phyloP scores from a whole-genome alignment of 1,140 invertebrate genomes.

The Drosophila virilis region DNA sequence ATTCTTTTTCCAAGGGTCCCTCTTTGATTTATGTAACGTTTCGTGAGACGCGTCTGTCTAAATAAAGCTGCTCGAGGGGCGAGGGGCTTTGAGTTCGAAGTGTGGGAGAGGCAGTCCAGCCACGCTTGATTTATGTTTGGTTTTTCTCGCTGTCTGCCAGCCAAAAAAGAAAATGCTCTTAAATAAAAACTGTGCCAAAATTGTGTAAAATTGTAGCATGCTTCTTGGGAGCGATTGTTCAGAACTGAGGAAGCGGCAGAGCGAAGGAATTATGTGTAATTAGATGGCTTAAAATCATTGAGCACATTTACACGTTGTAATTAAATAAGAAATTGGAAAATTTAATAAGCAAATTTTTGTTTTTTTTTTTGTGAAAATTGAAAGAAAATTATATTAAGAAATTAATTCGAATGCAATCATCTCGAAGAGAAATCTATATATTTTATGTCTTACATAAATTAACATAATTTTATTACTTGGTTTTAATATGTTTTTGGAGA shows the following conservation, averaged over 20 bases:
- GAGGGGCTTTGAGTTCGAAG: neutral
- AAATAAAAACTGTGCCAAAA: slow-evolving; percentile 41
- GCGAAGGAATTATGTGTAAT: slow-evolving; percentile 37
- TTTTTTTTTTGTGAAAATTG: neutral
- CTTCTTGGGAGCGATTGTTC: slow-evolving; percentile 10
- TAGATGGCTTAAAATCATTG: slow-evolving; percentile 47
- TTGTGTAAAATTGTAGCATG: slow-evolving; percentile 6
- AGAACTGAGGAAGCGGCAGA: slow-evolving; percentile 6
- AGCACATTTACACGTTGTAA: slow-evolving; percentile 43
- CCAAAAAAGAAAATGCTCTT: slow-evolving; percentile 15
- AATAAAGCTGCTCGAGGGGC: slow-evolving; percentile 18
- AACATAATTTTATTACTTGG: too few relatives aligned
- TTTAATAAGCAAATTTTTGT: slow-evolving; percentile 16
- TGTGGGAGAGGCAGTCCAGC: neutral
- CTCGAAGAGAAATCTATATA: too few relatives aligned
- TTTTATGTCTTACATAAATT: neutral
- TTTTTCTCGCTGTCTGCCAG: slow-evolving; percentile 15
- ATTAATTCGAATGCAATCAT: neutral
- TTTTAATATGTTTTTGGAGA: too few relatives aligned
- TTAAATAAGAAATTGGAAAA: slow-evolving; percentile 48
- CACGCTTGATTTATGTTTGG: slow-evolving; percentile 46
- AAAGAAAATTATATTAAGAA: neutral
- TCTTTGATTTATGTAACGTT: slow-evolving; percentile 49
- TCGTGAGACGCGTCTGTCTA: slow-evolving; percentile 41
- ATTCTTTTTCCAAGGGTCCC: slow-evolving; percentile 25